Base-by-base conservation (phyloP, 2,888 invertebrate genomes). In the Microplitis deprimator region DNA sequence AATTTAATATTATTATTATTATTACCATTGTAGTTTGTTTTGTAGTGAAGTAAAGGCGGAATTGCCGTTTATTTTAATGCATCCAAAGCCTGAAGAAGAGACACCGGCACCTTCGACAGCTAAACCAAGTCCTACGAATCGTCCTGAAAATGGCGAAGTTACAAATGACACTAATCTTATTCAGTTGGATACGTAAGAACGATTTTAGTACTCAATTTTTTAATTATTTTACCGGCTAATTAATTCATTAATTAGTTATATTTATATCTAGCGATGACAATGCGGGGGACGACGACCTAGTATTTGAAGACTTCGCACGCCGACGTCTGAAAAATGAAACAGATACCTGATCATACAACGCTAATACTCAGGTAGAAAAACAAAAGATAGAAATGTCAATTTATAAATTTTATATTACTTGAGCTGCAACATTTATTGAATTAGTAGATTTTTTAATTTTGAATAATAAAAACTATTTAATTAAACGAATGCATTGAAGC, bases 281-380 rank as follows among this genome's bases (percentile, higher is more conserved):
- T 81, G 90, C 90, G 82, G 93, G 93, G 64, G 98, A 98, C 89
- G 99, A 99, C 91, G 99, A 99, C 90, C 97, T 99, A 85, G 98
- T 99, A 87, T 99, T 99, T 92, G 99, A 99, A 92, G 99, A 99
- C 91, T 99, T 99, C 92, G 99, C 99, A 81, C 94, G 99, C 83
- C 93, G 99, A 81, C 94, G 99, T 90, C 92, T 99, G 87, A 98
- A 98, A 92, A 97, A 95, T 84, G 96, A 95, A 90, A 93, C 95
- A 81, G 95, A 95, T 88, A 93, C 93, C 91, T 93, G 92, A 92
- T 90, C 89, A 90, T 90, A 85, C 75, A 75, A 81, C n/a, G 72
- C 76, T 73, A 74, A 71, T 79, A 78, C 13, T 6, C 13, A 4
- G 13, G 50, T 50, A 50, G 13, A 10, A 13, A 50, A 6, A 50